Evolutionary conservation across 2,797 vertebrate species (phyloP), one percentile per base, ranked within the genome.

Genomic region (Mustela erminea): DNA sequence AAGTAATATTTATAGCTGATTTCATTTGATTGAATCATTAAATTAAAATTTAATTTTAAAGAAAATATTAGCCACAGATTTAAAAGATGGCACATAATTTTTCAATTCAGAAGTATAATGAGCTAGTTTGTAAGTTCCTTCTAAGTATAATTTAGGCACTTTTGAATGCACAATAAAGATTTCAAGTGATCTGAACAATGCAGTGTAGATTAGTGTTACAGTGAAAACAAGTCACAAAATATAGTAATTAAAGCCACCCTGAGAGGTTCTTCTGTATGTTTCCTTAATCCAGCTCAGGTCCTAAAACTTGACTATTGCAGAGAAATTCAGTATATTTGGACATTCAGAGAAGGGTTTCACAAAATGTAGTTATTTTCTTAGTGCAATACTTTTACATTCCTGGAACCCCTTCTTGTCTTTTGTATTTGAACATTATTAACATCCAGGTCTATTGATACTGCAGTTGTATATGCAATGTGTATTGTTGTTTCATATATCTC

Each of bases 31-130:
- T 87, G n/a, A 32, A 58, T 43, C 18, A 92, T 81, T 70, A 93
- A 78, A 60, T 78, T 92, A 95, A 43, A 90, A 75, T 75, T 92
- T 83, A 60, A 90, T 93, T 82, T 95, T 90, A 38, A 90, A 87
- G 52, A 95, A 93, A 96, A 64, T 90, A 74, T 77, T 90, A 95
- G 60, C 10, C 43, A 64, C 38, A 93, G 70, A 56, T 93, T 78
- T 95, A 56, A 72, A 87, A 87, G 41, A 58, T 58, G 56, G 54
- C 20, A 56, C 54, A 64, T 60, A 46, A 77, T 56, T 93, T 88
- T 95, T 93, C n/a, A 82, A 29, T 66, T 87, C 11, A 46, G 56
- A 41, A 46, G 21, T 58, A 46, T 87, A 95, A 87, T 83, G 35
- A 95, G 35, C 35, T 87, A 41, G 10, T 64, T 77, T 64, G 38